A percentile compares a stretch with the other conserved stretches of the same genome.
These are phyloP conservation scores for Mamestra brassicae DNA, from an alignment of 2,888 invertebrate species.

Conservation along the genomic window DNA sequence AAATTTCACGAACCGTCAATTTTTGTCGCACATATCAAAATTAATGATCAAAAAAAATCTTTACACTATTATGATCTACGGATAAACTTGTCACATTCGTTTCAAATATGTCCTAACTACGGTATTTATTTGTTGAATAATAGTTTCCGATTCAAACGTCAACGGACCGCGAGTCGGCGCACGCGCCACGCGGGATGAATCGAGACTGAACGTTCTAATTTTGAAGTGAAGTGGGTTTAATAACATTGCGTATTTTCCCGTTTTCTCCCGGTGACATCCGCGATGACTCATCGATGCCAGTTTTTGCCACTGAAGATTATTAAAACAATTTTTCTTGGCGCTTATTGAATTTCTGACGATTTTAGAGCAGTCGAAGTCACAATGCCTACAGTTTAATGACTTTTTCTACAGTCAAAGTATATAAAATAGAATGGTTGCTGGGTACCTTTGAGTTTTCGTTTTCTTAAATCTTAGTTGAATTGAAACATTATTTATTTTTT, in stretches of 20 bases:
- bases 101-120: conserved; percentile 51
- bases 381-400: background rate
- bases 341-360: conserved; percentile 48
- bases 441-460: background rate
- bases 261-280: conserved; percentile 83
- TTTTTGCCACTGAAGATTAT: conserved; percentile 67
- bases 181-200: conserved; percentile 80
- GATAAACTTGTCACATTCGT: conserved; percentile 55
- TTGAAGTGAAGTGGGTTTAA: conserved; percentile 88
- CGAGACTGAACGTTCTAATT: conserved; percentile 89
- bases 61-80: conserved; percentile 34
- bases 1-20: conserved; percentile 32
- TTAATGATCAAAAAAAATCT: conserved; percentile 8
- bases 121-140: conserved; percentile 61
- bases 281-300: conserved; percentile 79
- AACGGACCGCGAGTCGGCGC: conserved; percentile 77
- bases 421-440: background rate
- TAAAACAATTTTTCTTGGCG: conserved; percentile 64
- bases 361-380: conserved; percentile 30
- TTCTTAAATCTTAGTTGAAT: background rate
- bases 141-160: conserved; percentile 70
- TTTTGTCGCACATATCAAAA: conserved; percentile 10
- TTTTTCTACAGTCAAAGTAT: conserved; percentile 1
- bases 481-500: background rate
- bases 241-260: conserved; percentile 88